Percentiles rank a stretch among this genome's conserved stretches.
Conservation (phyloP, 2,113 vertebrate species). For the Ellobius talpinus region DNA sequence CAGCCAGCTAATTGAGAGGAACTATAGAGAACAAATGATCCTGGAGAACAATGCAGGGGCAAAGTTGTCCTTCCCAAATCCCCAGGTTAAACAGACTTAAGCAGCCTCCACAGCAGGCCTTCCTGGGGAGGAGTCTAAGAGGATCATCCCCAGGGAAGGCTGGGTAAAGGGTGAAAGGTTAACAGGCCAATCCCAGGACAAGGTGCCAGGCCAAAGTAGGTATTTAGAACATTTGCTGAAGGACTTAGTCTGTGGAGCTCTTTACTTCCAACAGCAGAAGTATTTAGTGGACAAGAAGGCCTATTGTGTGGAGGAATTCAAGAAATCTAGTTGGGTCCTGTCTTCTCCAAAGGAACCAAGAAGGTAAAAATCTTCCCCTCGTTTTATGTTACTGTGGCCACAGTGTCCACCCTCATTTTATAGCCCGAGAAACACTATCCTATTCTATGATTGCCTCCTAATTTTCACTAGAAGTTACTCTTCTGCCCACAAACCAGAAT, state of each 20-base stretch:
- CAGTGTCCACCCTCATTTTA: background rate
- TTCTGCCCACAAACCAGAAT: background rate
- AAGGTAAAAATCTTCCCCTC: background rate
- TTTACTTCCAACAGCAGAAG: constrained; percentile 75
- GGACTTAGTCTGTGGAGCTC: constrained; percentile 71
- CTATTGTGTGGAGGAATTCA: constrained; percentile 76
- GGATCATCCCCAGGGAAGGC: constrained; percentile 68
- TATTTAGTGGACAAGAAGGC: constrained; percentile 75
- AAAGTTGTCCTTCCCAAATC: constrained; percentile 78
- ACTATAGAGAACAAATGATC: constrained; percentile 61
- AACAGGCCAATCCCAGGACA: constrained; percentile 77
- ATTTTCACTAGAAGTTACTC: constrained; percentile 12
- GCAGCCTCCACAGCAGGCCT: constrained; percentile 4
- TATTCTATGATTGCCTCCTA: background rate
- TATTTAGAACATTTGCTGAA: constrained; percentile 81
- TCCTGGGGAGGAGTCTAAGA: constrained; percentile 60
- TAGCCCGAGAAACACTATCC: background rate
- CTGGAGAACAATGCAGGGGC: constrained; percentile 62
- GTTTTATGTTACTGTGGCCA: constrained; percentile 38
- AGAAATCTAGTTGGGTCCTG: constrained; percentile 63
- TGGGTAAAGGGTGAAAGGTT: constrained; percentile 79
- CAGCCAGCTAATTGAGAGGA: constrained; percentile 58
- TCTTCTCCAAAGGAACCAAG: constrained; percentile 56
- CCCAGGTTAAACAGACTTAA: constrained; percentile 79
- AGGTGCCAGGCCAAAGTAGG: constrained; percentile 78